Conservation (phyloP, 2,797 vertebrate genomes). For the Melopsittacus undulatus region DNA sequence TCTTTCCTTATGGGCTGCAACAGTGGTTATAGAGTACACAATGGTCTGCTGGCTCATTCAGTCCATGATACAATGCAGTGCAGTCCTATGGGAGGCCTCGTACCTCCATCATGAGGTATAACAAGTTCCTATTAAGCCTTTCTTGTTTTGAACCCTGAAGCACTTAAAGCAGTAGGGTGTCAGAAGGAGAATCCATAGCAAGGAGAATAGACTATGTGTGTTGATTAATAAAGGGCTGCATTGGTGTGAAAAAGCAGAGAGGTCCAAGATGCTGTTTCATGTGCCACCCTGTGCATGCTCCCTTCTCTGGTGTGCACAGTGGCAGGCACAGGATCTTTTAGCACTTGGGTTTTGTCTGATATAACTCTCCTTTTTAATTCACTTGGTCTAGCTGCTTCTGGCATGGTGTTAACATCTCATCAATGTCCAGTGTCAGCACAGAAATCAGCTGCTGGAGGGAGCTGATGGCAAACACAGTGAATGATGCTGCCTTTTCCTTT, state of each 20-base stretch:
- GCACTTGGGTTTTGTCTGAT: not conserved
- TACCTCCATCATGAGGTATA: fast-evolving
- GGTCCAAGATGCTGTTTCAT: not conserved
- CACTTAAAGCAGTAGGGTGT: not conserved
- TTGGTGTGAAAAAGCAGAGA: not conserved
- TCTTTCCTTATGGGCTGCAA: not conserved
- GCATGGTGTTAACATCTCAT: not conserved
- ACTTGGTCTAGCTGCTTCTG: not conserved
- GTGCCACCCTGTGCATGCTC: not conserved
- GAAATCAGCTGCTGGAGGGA: not conserved
- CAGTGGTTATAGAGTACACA: not conserved
- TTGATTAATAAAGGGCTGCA: not conserved
- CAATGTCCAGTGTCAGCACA: not conserved
- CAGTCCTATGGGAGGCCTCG: not conserved
- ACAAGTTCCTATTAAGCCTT: not conserved
- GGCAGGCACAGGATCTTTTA: not conserved
- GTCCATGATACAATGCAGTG: not conserved
- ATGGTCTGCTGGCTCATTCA: not conserved
- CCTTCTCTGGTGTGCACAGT: not conserved
- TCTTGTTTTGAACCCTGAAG: not conserved
- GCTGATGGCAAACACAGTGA: not conserved
- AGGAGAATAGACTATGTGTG: not conserved
- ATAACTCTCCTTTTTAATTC: not conserved
- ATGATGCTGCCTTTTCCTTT: not conserved
- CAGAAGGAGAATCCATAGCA: not conserved